These are phyloP conservation scores for Caranx ignobilis DNA, from an alignment of 2,113 vertebrate species.

Conservation along the genomic window DNA sequence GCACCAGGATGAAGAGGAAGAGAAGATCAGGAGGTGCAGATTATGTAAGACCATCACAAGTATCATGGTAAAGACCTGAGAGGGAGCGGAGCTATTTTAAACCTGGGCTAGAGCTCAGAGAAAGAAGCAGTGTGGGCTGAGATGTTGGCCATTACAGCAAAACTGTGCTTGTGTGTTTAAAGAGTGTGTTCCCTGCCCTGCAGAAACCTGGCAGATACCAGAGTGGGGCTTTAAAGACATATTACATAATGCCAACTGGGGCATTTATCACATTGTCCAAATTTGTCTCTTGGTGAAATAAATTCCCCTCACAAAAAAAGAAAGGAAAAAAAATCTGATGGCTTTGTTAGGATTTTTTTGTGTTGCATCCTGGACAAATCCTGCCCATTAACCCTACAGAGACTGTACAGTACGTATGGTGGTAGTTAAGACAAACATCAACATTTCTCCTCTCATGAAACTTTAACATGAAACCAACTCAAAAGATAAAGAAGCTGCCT, in stretches of 20 bases:
- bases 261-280: constrained; percentile 31
- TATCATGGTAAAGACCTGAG: constrained; percentile 65
- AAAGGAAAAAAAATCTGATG: not conserved
- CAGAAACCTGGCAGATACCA: constrained; percentile 54
- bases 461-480: not conserved
- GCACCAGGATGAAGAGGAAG: constrained; percentile 57
- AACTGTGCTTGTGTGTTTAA: constrained; percentile 30
- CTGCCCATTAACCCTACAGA: not conserved
- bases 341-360: not conserved
- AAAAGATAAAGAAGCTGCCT: not conserved
- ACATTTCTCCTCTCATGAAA: not conserved
- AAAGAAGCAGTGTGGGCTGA: constrained; percentile 73
- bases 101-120: constrained; percentile 67
- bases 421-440: not conserved
- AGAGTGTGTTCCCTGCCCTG: constrained; percentile 43
- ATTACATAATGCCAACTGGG: constrained; percentile 56
- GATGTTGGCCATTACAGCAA: constrained; percentile 67
- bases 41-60: constrained; percentile 79
- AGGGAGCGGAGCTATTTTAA: constrained; percentile 75
- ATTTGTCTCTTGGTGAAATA: constrained; percentile 27
- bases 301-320: not conserved
- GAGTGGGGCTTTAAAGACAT: constrained; percentile 61
- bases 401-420: not conserved
- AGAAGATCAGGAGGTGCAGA: constrained; percentile 70
- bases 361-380: not conserved